Base-by-base conservation (phyloP, 2,888 invertebrate genomes). In the Cremastinae sp. region DNA sequence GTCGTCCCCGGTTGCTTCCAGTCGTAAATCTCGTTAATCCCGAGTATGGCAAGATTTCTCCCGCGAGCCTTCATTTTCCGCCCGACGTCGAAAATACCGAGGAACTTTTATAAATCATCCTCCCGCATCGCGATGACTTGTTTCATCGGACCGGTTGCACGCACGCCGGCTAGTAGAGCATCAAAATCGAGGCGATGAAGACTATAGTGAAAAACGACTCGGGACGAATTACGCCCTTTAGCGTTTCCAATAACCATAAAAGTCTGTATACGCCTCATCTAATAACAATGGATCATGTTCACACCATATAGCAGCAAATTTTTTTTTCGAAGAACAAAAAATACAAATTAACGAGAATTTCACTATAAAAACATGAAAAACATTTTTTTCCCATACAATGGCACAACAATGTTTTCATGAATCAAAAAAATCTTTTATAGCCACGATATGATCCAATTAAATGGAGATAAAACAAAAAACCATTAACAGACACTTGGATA, bases 1-100 rank as follows among this genome's bases (percentile, higher is more conserved):
- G n/a, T 14, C 22, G 7, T 41, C 43, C 53, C 55, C 22, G 47
- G 51, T 47, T 61, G 64, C 70, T 71, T 71, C 56, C 51, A 45
- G 53, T 68, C 70, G 64, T 78, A 79, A 79, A 78, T 80, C 78
- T 78, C 75, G 64, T 79, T 79, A 79, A 78, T 79, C 79, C 74
- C 65, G 74, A 65, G 73, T 75, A 62, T 53, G 58, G 72, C 75
- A 70, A 47, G 64, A 59, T 18, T 68, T 53, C 49, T 43, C 43
- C 41, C 18, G 41, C 51, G 45, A 41, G 35, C 70, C 61, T 37
- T 43, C n/a, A n/a, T n/a, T n/a, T n/a, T n/a, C n/a, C n/a, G n/a
- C n/a, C n/a, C n/a, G n/a, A n/a, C n/a, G n/a, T n/a, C n/a, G n/a
- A n/a, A n/a, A n/a, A n/a, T n/a, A n/a, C n/a, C n/a, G 22, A 56